These are phyloP conservation scores for Anorthoa munda DNA, from an alignment of 2,888 invertebrate genomes.

Conservation along the genomic window DNA sequence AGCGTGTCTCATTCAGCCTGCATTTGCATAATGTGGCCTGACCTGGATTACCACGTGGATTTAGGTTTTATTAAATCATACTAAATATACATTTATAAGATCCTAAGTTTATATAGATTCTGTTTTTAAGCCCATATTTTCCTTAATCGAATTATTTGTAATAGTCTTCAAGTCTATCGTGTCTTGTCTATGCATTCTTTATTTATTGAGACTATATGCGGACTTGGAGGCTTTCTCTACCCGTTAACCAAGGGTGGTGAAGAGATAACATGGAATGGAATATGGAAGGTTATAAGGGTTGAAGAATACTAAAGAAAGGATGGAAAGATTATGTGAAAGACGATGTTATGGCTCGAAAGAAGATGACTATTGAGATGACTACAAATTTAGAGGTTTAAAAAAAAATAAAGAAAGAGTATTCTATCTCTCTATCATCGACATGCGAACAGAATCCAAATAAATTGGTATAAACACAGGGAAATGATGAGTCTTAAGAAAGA, in stretches of 20 bases:
- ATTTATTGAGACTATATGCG: too few species aligned
- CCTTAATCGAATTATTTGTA: background rate
- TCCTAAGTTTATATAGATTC: background rate
- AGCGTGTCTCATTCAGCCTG: conserved; percentile 36
- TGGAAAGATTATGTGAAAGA: background rate
- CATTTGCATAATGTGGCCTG: conserved; percentile 64
- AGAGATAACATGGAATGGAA: too few species aligned
- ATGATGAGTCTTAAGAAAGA: background rate
- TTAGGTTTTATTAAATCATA: conserved; percentile 26
- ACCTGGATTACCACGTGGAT: conserved; percentile 57
- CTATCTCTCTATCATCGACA: too few species aligned
- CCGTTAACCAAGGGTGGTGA: too few species aligned
- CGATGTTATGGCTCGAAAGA: background rate
- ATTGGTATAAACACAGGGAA: too few species aligned
- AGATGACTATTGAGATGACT: background rate
- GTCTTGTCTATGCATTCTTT: background rate
- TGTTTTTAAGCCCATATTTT: background rate
- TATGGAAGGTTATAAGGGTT: background rate
- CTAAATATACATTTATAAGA: conserved; percentile 4
- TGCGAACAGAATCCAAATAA: background rate
- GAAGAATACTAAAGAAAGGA: background rate
- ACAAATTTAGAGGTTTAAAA: background rate
- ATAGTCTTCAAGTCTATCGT: background rate
- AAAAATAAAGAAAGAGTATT: too few species aligned
- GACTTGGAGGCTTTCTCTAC: too few species aligned